A percentile compares a stretch with the other conserved stretches of the same genome.
Conservation (phyloP, 2,113 vertebrate species). For the Dendrocopos noguchii region DNA sequence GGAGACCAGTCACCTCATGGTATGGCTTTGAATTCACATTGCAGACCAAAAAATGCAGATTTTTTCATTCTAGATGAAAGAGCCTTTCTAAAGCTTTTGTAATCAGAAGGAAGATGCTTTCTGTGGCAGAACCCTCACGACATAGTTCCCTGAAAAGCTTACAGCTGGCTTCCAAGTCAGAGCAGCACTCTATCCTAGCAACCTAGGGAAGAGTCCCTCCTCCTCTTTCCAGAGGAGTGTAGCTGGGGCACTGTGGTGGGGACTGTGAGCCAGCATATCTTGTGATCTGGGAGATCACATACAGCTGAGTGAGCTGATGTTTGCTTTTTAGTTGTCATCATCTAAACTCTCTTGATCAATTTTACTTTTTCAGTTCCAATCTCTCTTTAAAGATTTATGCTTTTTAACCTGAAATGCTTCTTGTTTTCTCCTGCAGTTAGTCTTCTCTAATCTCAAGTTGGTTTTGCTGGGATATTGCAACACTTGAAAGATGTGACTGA, state of each 20-base stretch:
- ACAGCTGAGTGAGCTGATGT: neutral
- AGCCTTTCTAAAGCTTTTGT: neutral
- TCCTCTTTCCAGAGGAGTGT: neutral
- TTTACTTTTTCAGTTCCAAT: neutral
- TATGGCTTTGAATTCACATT: neutral
- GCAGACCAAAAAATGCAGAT: accelerated
- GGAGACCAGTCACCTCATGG: neutral
- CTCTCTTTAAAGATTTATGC: neutral
- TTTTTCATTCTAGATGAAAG: neutral
- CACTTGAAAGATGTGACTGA: neutral
- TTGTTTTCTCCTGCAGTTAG: neutral
- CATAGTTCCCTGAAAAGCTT: constrained; percentile 1
- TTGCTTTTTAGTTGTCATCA: neutral
- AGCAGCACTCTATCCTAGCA: constrained; percentile 27
- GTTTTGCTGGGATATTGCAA: neutral
- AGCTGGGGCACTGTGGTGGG: constrained; percentile 25
- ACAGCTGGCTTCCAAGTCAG: neutral
- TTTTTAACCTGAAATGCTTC: neutral
- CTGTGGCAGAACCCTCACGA: neutral
- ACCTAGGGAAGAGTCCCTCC: neutral
- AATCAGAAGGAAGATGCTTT: neutral
- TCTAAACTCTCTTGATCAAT: neutral
- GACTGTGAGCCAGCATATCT: neutral
- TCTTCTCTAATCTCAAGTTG: neutral
- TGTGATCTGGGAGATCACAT: neutral